phyloP scores from a whole-genome alignment of 2,888 invertebrate species.

The Mythimna lalbum region DNA sequence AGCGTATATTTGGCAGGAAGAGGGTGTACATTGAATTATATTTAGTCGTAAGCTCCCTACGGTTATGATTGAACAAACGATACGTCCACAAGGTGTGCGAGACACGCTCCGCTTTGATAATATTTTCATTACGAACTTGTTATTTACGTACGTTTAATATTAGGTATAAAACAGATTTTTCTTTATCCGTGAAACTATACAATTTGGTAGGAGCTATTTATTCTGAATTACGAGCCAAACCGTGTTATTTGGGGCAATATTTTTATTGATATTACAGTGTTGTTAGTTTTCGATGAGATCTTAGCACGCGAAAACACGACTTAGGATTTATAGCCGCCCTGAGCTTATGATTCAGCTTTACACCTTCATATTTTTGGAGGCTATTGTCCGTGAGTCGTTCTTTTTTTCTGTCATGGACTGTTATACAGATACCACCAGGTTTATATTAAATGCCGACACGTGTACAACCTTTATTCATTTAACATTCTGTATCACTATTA shows the following conservation, averaged over 20 bases:
- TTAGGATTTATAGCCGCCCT: slow-evolving; percentile 43
- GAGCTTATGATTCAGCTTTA: slow-evolving; percentile 21
- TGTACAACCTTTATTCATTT: slow-evolving; percentile 66
- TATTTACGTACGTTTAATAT: slow-evolving; percentile 58
- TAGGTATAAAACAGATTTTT: slow-evolving; percentile 35
- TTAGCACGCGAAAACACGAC: slow-evolving; percentile 57
- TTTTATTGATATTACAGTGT: slow-evolving; percentile 60
- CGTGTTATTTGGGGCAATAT: slow-evolving; percentile 61
- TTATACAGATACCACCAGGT: slow-evolving; percentile 63
- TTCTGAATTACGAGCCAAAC: slow-evolving; percentile 53
- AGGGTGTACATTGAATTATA: slow-evolving; percentile 90
- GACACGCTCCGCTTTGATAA: slow-evolving; percentile 76
- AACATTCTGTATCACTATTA: slow-evolving; percentile 74
- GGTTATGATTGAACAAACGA: slow-evolving; percentile 87
- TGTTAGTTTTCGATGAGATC: slow-evolving; percentile 54
- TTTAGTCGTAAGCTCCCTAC: slow-evolving; percentile 88
- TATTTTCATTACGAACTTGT: slow-evolving; percentile 69
- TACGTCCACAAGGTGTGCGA: slow-evolving; percentile 87
- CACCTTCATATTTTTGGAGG: slow-evolving; percentile 37
- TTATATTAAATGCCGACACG: slow-evolving; percentile 68
- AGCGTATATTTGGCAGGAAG: slow-evolving; percentile 89
- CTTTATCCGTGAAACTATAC: slow-evolving; percentile 42
- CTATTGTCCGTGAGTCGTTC: slow-evolving; percentile 22
- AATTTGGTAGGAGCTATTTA: slow-evolving; percentile 51
- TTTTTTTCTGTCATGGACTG: slow-evolving; percentile 19